These are phyloP conservation scores for Brachyopa scutellaris DNA, from an alignment of 2,888 invertebrate genomes.

Conservation along the genomic window DNA sequence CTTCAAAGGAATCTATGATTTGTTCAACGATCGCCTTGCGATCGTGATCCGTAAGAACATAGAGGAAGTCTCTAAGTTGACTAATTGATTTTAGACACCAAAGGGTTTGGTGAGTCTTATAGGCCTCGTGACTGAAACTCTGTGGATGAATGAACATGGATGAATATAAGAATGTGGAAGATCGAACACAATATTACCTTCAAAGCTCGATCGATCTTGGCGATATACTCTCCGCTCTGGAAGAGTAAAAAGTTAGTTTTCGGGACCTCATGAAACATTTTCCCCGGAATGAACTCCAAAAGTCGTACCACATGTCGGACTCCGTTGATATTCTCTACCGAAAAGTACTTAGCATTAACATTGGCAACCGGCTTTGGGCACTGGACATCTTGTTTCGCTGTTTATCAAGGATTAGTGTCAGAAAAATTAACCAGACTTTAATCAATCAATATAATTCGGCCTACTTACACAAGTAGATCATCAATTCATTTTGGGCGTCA, in stretches of 20 bases:
- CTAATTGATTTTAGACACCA: conserved; percentile 90
- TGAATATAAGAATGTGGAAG: too few species aligned
- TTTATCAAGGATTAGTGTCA: conserved; percentile 66
- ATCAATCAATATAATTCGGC: conserved; percentile 13
- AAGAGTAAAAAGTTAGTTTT: conserved; percentile 85
- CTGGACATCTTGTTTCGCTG: conserved; percentile 84
- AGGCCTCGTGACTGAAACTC: conserved; percentile 88
- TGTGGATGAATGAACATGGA: conserved; percentile 76
- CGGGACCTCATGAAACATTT: conserved; percentile 85
- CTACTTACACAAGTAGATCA: conserved; percentile 87
- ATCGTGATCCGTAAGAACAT: conserved; percentile 86
- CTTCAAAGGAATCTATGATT: conserved; percentile 86
- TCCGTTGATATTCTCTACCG: conserved; percentile 82
- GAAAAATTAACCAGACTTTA: not conserved
- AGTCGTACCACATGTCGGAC: conserved; percentile 88
- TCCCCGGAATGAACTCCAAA: conserved; percentile 89
- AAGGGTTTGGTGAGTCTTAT: conserved; percentile 85
- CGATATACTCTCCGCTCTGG: conserved; percentile 88
- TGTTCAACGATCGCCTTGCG: conserved; percentile 85
- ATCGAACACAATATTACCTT: conserved; percentile 82
- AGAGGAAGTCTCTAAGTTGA: conserved; percentile 87
- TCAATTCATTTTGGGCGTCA: conserved; percentile 89
- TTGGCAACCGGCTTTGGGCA: conserved; percentile 89
- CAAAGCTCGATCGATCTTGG: conserved; percentile 86
- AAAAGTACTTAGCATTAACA: conserved; percentile 85